Conservation (phyloP, 1,140 invertebrate genomes). For the Aphaenogaster floridana region DNA sequence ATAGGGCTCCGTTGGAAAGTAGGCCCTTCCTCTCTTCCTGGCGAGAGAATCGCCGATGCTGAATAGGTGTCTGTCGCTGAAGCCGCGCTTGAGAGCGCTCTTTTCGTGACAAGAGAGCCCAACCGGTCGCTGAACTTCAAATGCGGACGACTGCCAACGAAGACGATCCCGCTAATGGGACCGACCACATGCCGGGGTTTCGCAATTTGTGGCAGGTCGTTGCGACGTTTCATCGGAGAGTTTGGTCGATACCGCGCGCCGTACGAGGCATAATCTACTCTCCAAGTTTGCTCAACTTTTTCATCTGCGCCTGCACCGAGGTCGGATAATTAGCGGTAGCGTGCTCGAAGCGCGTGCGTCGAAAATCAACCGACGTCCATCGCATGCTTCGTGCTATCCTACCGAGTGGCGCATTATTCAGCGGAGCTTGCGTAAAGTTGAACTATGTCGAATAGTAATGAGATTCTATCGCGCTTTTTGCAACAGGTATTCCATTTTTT, state of each 20-base stretch:
- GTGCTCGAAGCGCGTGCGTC: slow-evolving; percentile 23
- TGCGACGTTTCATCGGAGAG: slow-evolving; percentile 60
- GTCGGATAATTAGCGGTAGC: slow-evolving; percentile 18
- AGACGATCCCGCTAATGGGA: slow-evolving; percentile 1
- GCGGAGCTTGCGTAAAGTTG: background rate
- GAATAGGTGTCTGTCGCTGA: slow-evolving; percentile 67
- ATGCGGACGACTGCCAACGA: background rate
- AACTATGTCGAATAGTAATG: background rate
- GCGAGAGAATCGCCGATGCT: slow-evolving; percentile 54
- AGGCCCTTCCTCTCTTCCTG: slow-evolving; percentile 49
- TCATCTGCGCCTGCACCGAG: slow-evolving; percentile 1
- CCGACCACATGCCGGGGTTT: slow-evolving; percentile 46
- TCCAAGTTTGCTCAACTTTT: slow-evolving; percentile 54
- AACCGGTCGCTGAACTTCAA: slow-evolving; percentile 70
- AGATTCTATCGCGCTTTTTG: slow-evolving; percentile 8
- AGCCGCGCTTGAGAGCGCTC: slow-evolving; percentile 65
- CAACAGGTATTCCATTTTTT: slow-evolving; percentile 5
- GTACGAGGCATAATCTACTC: background rate
- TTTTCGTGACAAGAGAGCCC: slow-evolving; percentile 65
- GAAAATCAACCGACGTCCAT: background rate
- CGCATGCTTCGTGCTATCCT: slow-evolving; percentile 3
- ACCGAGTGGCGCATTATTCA: background rate
- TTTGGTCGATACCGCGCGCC: slow-evolving; percentile 75
- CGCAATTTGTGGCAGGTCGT: slow-evolving; percentile 51
- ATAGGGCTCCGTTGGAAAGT: slow-evolving; percentile 55